Conservation (phyloP, 1,140 invertebrate species). For the Drosophila pallidifrons region DNA sequence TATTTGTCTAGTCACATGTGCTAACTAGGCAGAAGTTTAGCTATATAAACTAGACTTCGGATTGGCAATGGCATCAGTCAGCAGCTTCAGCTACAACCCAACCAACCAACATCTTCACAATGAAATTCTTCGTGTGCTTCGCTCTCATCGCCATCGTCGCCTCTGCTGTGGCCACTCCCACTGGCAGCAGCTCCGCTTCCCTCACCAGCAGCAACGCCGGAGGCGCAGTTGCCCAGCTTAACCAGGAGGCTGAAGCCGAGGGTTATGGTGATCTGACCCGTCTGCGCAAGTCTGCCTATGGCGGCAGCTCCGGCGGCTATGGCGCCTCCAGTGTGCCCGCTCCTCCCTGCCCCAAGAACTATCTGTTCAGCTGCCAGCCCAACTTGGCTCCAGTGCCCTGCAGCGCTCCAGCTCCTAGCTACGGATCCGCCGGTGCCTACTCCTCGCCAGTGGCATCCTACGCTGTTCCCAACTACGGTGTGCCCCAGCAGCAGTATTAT, state of each 20-base stretch:
- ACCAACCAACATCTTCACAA: constrained; percentile 36
- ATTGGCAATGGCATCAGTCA: constrained; percentile 58
- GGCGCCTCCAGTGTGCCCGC: constrained; percentile 67
- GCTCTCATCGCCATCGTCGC: constrained; percentile 61
- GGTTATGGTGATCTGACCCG: constrained; percentile 69
- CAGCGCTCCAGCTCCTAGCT: constrained; percentile 63
- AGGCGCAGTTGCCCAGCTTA: constrained; percentile 12
- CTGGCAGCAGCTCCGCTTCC: constrained; percentile 26
- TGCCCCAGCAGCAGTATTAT: constrained; percentile 66
- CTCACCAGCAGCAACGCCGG: constrained; percentile 16
- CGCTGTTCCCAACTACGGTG: constrained; percentile 58
- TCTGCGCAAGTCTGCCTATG: constrained; percentile 70
- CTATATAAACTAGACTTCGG: constrained; percentile 61
- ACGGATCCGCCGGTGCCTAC: constrained; percentile 74
- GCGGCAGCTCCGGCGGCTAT: constrained; percentile 70
- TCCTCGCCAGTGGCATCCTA: constrained; percentile 66
- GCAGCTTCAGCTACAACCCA: neutral
- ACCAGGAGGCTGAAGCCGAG: constrained; percentile 56
- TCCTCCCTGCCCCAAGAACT: constrained; percentile 80
- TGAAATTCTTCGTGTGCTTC: constrained; percentile 80
- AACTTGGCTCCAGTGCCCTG: constrained; percentile 76
- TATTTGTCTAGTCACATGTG: constrained; percentile 44
- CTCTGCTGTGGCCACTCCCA: constrained; percentile 59
- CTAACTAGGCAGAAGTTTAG: constrained; percentile 53
- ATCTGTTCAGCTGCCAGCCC: constrained; percentile 80